Base-by-base conservation (phyloP, 2,888 invertebrate genomes). In the Andrena bucephala region DNA sequence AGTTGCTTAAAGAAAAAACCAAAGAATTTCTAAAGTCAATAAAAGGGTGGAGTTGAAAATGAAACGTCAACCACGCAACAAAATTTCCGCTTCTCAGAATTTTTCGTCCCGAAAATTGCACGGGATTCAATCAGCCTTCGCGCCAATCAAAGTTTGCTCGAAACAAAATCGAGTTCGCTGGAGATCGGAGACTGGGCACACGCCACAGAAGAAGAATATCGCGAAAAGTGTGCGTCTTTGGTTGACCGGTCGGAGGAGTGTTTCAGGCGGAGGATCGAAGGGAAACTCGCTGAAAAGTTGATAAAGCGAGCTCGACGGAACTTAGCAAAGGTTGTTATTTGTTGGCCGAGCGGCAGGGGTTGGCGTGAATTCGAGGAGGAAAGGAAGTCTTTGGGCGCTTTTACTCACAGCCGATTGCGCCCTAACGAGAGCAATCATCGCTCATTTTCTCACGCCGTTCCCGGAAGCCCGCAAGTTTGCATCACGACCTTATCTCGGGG, bases 381-480 rank as follows among this genome's bases (percentile, higher is more conserved):
- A 67, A 69, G 71, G 57, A 67, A 68, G 75, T 67, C 75, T 70
- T 75, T 33, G 66, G 54, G 20, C 57, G 70, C 29, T 33, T 71
- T 66, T 71, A 67, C 59, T 82, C 62, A 69, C 82, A 36, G 50
- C 60, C 81, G 82, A 82, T 82, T 67, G 67, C 82, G 24, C 24
- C 48, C 57, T 81, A 82, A 82, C 65, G 82, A 82, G 82, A 81
- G 65, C 81, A 82, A 82, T 82, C 82, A 63, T 81, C 67, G 75
- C 75, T 75, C 75, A 71, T 82, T 75, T 67, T 71, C 66, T n/a
- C 59, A n/a, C 54, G 27, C 54, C 50, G 24, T 67, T 60, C 52
- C 54, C 52, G 80, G 81, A 80, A 72, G 72, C 81, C 72, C 50
- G 33, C 52, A 67, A 67, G 72, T 80, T 81, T 81, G 52, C 81